These are phyloP conservation scores for Thamnophis elegans DNA, from an alignment of 2,797 vertebrate species.

Conservation along the genomic window DNA sequence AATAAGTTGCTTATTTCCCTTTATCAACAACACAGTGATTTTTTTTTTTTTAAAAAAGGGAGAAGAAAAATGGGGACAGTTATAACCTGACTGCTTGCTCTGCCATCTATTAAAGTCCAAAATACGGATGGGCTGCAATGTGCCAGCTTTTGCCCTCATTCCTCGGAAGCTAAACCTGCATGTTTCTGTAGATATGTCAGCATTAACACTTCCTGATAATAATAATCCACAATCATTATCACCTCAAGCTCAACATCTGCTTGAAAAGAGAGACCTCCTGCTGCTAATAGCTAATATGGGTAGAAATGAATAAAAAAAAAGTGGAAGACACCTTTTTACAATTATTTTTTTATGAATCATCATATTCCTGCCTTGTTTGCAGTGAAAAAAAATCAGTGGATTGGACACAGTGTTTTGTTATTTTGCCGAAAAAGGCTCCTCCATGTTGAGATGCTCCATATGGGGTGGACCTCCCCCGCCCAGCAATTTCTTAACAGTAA, in stretches of 20 bases:
- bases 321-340: not conserved
- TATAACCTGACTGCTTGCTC: not conserved
- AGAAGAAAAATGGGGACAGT: not conserved
- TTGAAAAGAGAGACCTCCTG: not conserved
- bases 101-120: not conserved
- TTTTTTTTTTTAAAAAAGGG: not conserved
- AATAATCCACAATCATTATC: not conserved
- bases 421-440: not conserved
- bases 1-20: not conserved
- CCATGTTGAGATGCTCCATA: not conserved
- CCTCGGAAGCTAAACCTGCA: not conserved
- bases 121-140: not conserved
- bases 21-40: not conserved
- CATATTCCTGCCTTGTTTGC: not conserved
- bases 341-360: not conserved
- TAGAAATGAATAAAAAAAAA: not conserved
- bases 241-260: not conserved
- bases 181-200: not conserved
- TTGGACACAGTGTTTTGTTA: not conserved
- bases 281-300: not conserved
- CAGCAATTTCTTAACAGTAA: not conserved
- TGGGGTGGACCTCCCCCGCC: not conserved
- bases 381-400: too few species aligned
- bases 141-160: not conserved
- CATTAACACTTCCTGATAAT: not conserved